These are phyloP conservation scores for Tetranychus cinnabarinus DNA, from an alignment of 1,140 invertebrate species.

Conservation along the genomic window DNA sequence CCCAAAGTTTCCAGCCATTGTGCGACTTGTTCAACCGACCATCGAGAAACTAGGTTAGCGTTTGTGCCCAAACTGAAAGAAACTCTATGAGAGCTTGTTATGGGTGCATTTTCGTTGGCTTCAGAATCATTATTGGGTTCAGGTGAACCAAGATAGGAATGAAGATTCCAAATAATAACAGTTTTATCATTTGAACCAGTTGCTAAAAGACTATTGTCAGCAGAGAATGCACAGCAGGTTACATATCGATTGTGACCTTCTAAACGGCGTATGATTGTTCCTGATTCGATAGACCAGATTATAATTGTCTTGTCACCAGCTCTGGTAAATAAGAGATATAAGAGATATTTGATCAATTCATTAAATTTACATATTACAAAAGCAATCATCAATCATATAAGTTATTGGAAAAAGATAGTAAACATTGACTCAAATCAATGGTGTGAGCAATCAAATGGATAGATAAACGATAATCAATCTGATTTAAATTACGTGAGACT, in stretches of 20 bases:
- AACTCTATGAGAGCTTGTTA: not conserved
- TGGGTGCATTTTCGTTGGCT: not conserved
- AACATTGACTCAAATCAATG: no score
- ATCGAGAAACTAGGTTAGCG: constrained; percentile 24
- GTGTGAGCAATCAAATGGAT: not conserved
- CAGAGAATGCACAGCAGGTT: constrained; percentile 41
- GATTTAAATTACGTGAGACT: constrained; percentile 6
- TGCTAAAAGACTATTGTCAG: constrained; percentile 33
- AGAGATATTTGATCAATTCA: no score
- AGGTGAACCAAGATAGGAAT: constrained; percentile 12
- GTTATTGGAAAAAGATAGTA: no score
- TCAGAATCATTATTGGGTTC: not conserved
- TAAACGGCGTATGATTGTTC: constrained; percentile 16
- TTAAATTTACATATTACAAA: constrained; percentile 1
- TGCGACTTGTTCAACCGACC: constrained; percentile 32
- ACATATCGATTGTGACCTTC: constrained; percentile 31
- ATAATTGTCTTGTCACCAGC: constrained; percentile 42
- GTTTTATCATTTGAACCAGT: constrained; percentile 47
- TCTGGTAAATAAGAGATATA: constrained; percentile 14
- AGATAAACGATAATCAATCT: not conserved
- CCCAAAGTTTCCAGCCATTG: constrained; percentile 35
- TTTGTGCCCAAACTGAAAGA: constrained; percentile 12
- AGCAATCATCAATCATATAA: no score
- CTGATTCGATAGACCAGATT: constrained; percentile 32
- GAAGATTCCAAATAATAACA: constrained; percentile 34